These are phyloP conservation scores for Nebria ingens DNA, from an alignment of 1,140 invertebrate genomes.

Conservation along the genomic window DNA sequence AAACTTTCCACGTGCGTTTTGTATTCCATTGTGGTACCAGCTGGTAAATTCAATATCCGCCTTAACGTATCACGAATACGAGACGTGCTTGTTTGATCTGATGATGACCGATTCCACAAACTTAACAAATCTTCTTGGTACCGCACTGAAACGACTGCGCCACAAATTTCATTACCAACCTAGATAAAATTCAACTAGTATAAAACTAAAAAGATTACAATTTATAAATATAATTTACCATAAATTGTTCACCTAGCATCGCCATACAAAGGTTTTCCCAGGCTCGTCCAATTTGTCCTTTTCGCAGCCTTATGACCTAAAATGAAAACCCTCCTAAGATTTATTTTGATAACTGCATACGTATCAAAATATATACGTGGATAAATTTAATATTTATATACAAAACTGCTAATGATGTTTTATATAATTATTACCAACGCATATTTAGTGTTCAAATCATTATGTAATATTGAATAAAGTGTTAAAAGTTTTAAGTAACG, in stretches of 20 bases:
- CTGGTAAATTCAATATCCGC: conserved; percentile 87
- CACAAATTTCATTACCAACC: conserved; percentile 94
- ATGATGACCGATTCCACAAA: conserved; percentile 93
- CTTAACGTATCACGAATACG: conserved; percentile 90
- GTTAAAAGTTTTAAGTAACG: too few species aligned
- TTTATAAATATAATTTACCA: conserved; percentile 59
- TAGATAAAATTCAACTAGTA: conserved; percentile 26
- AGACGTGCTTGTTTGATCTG: conserved; percentile 74
- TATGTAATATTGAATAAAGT: too few species aligned
- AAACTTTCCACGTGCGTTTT: conserved; percentile 70
- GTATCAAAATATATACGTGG: too few species aligned
- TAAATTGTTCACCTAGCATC: conserved; percentile 97
- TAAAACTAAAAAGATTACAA: conserved; percentile 53
- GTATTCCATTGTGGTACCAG: conserved; percentile 90
- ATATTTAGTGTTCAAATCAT: too few species aligned
- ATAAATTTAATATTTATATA: too few species aligned
- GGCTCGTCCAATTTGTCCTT: conserved; percentile 88
- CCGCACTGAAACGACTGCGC: conserved; percentile 77
- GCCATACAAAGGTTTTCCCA: conserved; percentile 99
- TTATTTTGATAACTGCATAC: too few species aligned
- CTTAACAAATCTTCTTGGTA: conserved; percentile 92
- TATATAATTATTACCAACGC: too few species aligned
- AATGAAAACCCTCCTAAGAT: too few species aligned
- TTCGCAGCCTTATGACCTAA: conserved; percentile 73
- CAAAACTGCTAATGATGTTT: too few species aligned